Percentiles rank a stretch among this genome's conserved stretches.
These are phyloP conservation scores for Lepeophtheirus salmonis DNA, from an alignment of 1,140 invertebrate species.

Conservation along the genomic window DNA sequence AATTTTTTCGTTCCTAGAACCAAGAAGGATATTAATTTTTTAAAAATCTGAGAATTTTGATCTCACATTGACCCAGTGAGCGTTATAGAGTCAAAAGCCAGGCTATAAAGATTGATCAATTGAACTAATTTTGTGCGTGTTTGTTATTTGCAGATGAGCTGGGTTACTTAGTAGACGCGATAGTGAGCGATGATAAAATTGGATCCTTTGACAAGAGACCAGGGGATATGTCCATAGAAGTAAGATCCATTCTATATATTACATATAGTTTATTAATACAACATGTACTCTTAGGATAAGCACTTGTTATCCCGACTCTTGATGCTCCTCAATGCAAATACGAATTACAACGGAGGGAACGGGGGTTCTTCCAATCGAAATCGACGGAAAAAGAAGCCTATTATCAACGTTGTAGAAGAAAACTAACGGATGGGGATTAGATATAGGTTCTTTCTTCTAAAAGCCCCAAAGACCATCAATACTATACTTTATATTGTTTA, in stretches of 20 bases:
- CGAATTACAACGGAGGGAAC: neutral
- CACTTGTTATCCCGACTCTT: constrained; percentile 8
- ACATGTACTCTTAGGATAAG: neutral
- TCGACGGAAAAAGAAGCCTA: constrained; percentile 11
- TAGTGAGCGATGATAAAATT: constrained; percentile 13
- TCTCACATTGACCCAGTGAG: no score
- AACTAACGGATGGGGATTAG: no score
- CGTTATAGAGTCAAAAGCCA: no score
- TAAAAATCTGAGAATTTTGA: no score
- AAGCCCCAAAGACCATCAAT: no score
- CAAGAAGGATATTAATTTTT: no score
- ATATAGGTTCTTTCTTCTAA: no score
- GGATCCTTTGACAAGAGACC: constrained; percentile 12
- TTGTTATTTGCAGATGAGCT: constrained; percentile 9
- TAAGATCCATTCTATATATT: neutral
- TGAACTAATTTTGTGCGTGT: no score
- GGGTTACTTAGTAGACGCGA: constrained; percentile 12
- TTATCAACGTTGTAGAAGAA: constrained; percentile 12
- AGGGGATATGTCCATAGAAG: constrained; percentile 3
- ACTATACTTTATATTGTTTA: no score
- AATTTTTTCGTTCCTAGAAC: no score
- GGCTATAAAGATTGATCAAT: no score
- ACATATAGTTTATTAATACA: neutral
- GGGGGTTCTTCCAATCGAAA: neutral
- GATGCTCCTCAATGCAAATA: constrained; percentile 4